Evolutionary conservation across 2,888 invertebrate genomes (phyloP), one percentile per base, ranked within the genome.

Genomic region (Campoletis raptor): DNA sequence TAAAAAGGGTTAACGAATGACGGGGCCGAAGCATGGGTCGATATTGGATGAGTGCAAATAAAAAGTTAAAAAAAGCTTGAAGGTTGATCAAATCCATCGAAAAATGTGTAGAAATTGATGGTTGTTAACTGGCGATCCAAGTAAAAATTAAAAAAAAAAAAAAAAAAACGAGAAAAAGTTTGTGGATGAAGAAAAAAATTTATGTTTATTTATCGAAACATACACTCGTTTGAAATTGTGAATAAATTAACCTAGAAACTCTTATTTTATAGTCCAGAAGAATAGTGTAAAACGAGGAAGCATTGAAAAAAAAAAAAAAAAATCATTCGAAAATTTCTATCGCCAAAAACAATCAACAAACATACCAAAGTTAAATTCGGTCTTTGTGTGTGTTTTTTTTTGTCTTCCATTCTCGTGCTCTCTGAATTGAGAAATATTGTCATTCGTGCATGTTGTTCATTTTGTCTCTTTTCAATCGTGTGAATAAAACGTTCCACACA

Each of bases 401-500:
- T 48, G 18, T 48, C 21, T 24, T 24, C 30, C 61, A 5, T 18
- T 61, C 24, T 61, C 24, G 61, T 30, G 30, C 48, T n/a, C 48
- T 15, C 15, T 36, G 64, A 1, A 64, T 64, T 15, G 64, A 18
- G 64, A 30, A 64, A 64, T 30, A 30, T 64, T 64, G 30, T 64
- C 64, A 64, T 18, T 70, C 69, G 61, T 61, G 61, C 24, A 12
- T 24, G 61, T 12, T 48, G 10, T 45, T 70, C 45, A 45, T 48
- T 30, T 30, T 70, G 77, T 64, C 81, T 81, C 70, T 81, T 77
- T 81, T 66, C 80, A 76, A 76, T 76, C 81, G 85, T 77, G 77
- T 77, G 77, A 85, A 85, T 81, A 48, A 48, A 48, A 48, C 48
- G 18, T 18, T 1, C 18, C 18, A 48, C 48, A n/a, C 18, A 48